phyloP scores from a whole-genome alignment of 2,113 vertebrate species.

The Xyrauchen texanus region DNA sequence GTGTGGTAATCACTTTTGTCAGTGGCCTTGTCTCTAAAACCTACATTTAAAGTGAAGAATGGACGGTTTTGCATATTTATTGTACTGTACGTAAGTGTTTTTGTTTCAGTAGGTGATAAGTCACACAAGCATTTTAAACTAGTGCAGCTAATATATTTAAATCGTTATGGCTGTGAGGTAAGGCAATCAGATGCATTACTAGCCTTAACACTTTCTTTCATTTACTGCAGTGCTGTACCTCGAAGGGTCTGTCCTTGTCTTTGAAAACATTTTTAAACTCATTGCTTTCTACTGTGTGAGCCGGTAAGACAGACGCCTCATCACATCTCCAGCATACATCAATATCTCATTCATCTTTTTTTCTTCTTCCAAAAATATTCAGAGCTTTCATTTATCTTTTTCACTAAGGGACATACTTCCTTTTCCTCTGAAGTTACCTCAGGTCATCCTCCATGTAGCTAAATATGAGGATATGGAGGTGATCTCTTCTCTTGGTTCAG shows the following conservation, averaged over 20 bases:
- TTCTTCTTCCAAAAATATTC: not conserved
- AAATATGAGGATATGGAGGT: conserved; percentile 84
- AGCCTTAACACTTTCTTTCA: conserved; percentile 34
- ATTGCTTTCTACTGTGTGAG: conserved; percentile 92
- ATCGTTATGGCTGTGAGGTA: not conserved
- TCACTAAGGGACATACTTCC: conserved; percentile 86
- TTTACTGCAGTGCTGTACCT: conserved; percentile 83
- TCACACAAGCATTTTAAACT: conserved; percentile 2
- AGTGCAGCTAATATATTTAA: not conserved
- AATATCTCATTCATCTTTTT: not conserved
- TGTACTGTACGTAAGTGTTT: not conserved
- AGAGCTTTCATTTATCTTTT: conserved; percentile 19
- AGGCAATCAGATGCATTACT: not conserved
- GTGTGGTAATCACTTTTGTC: not conserved
- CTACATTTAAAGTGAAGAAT: too few species aligned
- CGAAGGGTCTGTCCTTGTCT: conserved; percentile 88
- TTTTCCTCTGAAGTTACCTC: conserved; percentile 83
- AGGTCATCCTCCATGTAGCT: conserved; percentile 80
- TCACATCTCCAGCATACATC: not conserved
- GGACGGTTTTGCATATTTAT: not conserved
- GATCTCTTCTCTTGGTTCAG: conserved; percentile 84
- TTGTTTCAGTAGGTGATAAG: not conserved
- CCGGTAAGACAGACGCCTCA: conserved; percentile 74
- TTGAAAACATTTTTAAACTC: conserved; percentile 94
- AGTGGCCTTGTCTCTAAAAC: too few species aligned